A percentile compares a stretch with the other conserved stretches of the same genome.
Evolutionary conservation across 2,113 vertebrate genomes (phyloP).

Genomic region (Mormyrus iriodes): DNA sequence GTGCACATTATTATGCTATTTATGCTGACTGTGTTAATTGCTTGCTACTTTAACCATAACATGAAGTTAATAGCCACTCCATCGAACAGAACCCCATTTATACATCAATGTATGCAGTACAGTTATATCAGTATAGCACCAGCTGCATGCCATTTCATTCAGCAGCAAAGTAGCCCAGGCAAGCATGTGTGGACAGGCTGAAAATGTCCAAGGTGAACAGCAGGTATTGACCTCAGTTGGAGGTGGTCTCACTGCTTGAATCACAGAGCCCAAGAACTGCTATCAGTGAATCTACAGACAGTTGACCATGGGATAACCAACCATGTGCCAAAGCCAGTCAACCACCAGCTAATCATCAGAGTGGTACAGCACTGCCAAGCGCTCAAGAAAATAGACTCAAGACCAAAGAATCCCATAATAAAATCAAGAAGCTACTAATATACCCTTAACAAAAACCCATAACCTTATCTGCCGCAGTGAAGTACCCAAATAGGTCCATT

Average conservation of each 20-base stretch:
- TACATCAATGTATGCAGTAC: neutral
- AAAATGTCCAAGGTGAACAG: neutral
- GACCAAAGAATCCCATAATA: neutral
- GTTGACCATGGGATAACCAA: neutral
- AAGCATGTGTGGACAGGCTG: neutral
- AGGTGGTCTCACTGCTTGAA: neutral
- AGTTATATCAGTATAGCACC: neutral
- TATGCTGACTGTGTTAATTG: conserved; percentile 5
- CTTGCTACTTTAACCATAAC: neutral
- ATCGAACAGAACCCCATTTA: neutral
- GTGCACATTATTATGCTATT: neutral
- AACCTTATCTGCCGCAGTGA: neutral
- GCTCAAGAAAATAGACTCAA: neutral
- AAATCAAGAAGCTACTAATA: neutral
- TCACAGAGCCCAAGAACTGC: neutral
- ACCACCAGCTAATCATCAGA: neutral
- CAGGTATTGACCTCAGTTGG: neutral
- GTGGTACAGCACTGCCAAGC: neutral
- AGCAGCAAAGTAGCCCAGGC: neutral
- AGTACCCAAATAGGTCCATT: neutral
- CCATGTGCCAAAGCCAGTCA: neutral
- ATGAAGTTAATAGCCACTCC: neutral
- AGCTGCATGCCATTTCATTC: neutral
- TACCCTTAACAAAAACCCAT: neutral
- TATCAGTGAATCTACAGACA: neutral